Base-by-base conservation (phyloP, 2,113 vertebrate genomes). In the Chaetodon trifascialis region DNA sequence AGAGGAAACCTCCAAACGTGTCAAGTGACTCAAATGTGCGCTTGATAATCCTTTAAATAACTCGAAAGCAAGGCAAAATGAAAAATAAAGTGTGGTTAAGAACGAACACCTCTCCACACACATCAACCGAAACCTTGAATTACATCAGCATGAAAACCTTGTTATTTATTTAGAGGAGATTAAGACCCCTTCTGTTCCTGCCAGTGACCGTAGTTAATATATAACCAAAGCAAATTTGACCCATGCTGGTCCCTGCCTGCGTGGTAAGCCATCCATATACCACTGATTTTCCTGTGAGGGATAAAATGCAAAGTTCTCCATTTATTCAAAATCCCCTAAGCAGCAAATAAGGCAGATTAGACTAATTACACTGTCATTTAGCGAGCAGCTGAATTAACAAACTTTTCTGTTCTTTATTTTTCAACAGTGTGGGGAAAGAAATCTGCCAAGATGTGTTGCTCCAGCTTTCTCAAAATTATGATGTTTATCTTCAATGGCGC, bases 401-500 rank as follows among this genome's bases (percentile, higher is more conserved):
- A 7, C 16, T 12, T 51, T 25, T 69, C 42, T 68, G 2, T 25
- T 59, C 4, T 42, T 10, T 64, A 42, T 69, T 76, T 5, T 79
- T 56, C 15, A 46, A 51, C 71, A 91, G 90, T 25, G 72, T 74
- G 69, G 4, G 44, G 78, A 11, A 64, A 47, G 9, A 71, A 77
- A 83, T 11, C 55, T 44, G 76, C 82, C 84, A 94, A 90, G 79
- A 96, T 96, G 96, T 93, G 94, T 75, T 96, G 95, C 84, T 88
- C 92, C 73, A 34, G 91, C 23, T 94, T 96, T 70, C 93, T 96
- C 84, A 97, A 96, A 91, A 58, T 85, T 0, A 94, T 95, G 94
- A 96, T 97, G 96, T 95, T 97, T 42, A 19, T 94, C 75, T 95
- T 97, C 87, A 97, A 97, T 56, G 95, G 94, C 19, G 78, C 82